Evolutionary conservation across 2,888 invertebrate genomes (phyloP), one percentile per base, ranked within the genome.

Genomic region (Rotaria magnacalcarata): DNA sequence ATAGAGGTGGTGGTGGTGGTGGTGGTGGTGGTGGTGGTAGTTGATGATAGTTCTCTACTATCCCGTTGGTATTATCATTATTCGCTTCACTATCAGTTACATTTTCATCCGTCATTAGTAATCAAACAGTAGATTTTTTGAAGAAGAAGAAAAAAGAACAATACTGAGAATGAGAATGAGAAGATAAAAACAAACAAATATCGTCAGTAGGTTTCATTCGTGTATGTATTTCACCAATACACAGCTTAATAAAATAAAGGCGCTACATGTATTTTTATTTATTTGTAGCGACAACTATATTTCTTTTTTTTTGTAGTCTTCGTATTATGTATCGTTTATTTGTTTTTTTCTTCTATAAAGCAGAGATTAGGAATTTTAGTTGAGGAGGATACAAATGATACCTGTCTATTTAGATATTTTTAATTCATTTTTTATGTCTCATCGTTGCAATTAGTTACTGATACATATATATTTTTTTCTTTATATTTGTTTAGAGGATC

Each of bases 101-200:
- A 47, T 80, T 80, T 24, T 47, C 80, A n/a, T 80, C 80, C 47
- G 24, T 80, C 80, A 80, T 67, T 67, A 5, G 11, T 67, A 27
- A 27, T 67, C 34, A 67, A 67, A 19, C 34, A 16, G 34, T 34
- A 41, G 19, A 67, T 7, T 54, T 21, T 21, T 21, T 21, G 10
- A 54, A 7, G 7, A 54, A 7, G 21, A 54, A 34, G 16, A 34
- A 67, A 34, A 67, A 4, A 67, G 1, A 34, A 67, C 52, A 52
- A 16, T 52, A 52, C 14, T 16, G 16, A 52, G 16, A 52, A 52
- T 16, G 3, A 47, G 8, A 27, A 67, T 27, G 14, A 67, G 34
- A 34, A 67, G 34, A 67, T 67, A 67, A 52, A 24, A 0, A 67
- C 34, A 14, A 19, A 67, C 3, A 34, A 34, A 34, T 34, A 34